Base-by-base conservation (phyloP, 2,113 vertebrate species). In the Nannobrachium achirus region DNA sequence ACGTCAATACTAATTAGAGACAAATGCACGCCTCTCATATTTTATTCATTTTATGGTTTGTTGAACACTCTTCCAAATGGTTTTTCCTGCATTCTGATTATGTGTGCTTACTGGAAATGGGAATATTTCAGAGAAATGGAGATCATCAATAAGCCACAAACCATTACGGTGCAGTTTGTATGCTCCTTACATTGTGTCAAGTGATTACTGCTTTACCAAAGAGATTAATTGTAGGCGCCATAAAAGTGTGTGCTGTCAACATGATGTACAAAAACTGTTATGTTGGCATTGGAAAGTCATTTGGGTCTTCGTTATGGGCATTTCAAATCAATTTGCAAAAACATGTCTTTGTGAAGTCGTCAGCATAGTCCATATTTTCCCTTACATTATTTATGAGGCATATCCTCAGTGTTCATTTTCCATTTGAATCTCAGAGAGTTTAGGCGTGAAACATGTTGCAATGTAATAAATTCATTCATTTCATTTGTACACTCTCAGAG, bases 1-100 rank as follows among this genome's bases (percentile, higher is more conserved):
- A n/a, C 58, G 70, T 56, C 73, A 45, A 62, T 73, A 66, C 39
- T 69, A 77, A 82, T 79, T 75, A 81, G 64, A 80, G 51, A 75
- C 56, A 42, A 84, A 80, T 33, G 18, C 15, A 50, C 33, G 51
- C 39, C 9, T 51, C 69, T 83, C 60, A 63, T 82, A 73, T 73
- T 76, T 76, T 64, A 78, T 86, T 86, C 53, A 69, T 75, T 57
- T 48, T 4, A 13, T 62, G 19, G n/a, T 70, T 82, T 71, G 46
- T 38, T 73, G 63, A 79, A 69, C 65, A 80, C 45, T 15, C 39
- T 67, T 67, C 68, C 20, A 67, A 69, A 64, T 53, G 25, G 8
- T 2, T 14, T 19, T 20, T 59, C 46, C 56, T 39, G 50, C 38
- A 48, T 2, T 65, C 58, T 57, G 53, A 42, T 59, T 72, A 55